phyloP scores from a whole-genome alignment of 1,140 invertebrate species.

The Lerema accius region DNA sequence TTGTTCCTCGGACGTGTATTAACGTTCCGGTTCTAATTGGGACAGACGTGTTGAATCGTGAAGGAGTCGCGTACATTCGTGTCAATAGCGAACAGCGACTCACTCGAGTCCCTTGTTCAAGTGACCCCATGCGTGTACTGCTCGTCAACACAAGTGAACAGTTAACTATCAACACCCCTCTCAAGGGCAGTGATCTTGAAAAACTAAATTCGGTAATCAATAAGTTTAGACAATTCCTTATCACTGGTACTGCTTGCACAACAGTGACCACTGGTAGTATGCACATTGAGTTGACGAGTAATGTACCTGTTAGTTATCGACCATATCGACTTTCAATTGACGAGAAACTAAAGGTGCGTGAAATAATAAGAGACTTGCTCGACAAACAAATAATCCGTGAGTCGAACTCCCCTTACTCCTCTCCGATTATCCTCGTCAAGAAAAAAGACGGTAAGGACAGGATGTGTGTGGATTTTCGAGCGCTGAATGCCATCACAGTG shows the following conservation, averaged over 20 bases:
- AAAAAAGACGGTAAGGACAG: slow-evolving; percentile 56
- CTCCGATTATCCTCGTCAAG: slow-evolving; percentile 59
- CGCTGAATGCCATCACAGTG: slow-evolving; percentile 53
- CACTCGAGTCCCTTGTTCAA: not conserved
- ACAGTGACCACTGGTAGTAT: slow-evolving; percentile 33
- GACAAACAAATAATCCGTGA: not conserved
- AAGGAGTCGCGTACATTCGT: slow-evolving; percentile 39
- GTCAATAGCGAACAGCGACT: slow-evolving; percentile 11
- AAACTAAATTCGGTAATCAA: not conserved
- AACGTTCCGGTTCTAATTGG: slow-evolving; percentile 36
- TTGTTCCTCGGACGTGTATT: not conserved
- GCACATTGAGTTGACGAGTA: slow-evolving; percentile 20
- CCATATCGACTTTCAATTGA: slow-evolving; percentile 14
- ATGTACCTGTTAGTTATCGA: slow-evolving; percentile 11
- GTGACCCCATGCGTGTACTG: too few species aligned
- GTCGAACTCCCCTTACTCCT: not conserved
- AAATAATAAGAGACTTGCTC: not conserved
- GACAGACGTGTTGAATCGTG: slow-evolving; percentile 37
- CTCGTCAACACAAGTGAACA: too few species aligned
- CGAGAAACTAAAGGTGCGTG: not conserved
- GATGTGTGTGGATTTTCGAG: slow-evolving; percentile 64
- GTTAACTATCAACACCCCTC: too few species aligned
- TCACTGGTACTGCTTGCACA: slow-evolving; percentile 24
- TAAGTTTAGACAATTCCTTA: slow-evolving; percentile 14
- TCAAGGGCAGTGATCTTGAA: too few species aligned